Evolutionary conservation across 2,888 invertebrate species (phyloP).

Genomic region (Zeuzera pyrina): DNA sequence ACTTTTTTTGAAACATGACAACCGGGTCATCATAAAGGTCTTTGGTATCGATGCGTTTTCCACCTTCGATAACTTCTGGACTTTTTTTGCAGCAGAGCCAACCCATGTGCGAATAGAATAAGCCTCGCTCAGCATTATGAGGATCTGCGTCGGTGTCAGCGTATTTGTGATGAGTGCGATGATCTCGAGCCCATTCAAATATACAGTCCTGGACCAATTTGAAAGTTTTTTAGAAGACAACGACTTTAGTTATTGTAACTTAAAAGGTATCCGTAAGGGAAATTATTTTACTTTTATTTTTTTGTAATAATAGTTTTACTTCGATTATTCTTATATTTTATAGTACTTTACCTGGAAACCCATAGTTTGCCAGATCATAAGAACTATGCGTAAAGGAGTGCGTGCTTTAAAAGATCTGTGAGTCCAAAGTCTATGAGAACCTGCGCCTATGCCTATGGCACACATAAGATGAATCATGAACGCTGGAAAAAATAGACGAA

Average conservation of each 20-base stretch:
- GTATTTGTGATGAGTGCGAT: slow-evolving; percentile 91
- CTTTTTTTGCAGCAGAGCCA: slow-evolving; percentile 93
- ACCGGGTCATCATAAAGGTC: slow-evolving; percentile 89
- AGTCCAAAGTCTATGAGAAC: slow-evolving; percentile 95
- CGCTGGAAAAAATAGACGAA: slow-evolving; percentile 74
- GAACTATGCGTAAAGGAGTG: slow-evolving; percentile 84
- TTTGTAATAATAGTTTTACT: too few relatives aligned
- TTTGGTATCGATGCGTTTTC: slow-evolving; percentile 84
- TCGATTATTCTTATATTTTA: neutral
- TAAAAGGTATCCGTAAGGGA: too few relatives aligned
- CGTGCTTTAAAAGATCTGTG: slow-evolving; percentile 94
- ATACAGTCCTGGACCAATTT: slow-evolving; percentile 66
- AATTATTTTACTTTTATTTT: too few relatives aligned
- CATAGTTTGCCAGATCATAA: slow-evolving; percentile 87
- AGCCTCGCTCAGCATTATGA: slow-evolving; percentile 89
- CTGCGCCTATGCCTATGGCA: slow-evolving; percentile 92
- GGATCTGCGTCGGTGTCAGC: slow-evolving; percentile 93
- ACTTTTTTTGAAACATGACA: slow-evolving; percentile 90
- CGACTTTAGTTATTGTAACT: too few relatives aligned
- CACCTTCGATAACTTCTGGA: slow-evolving; percentile 86
- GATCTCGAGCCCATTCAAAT: slow-evolving; percentile 80
- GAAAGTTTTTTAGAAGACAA: neutral
- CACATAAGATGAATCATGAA: slow-evolving; percentile 78
- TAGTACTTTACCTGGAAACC: slow-evolving; percentile 82
- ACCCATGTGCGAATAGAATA: slow-evolving; percentile 96